Evolutionary conservation across 23 tunicate species (phyloP), one percentile per base, ranked within the genome.

Genomic region (Trididemnum miniatum): DNA sequence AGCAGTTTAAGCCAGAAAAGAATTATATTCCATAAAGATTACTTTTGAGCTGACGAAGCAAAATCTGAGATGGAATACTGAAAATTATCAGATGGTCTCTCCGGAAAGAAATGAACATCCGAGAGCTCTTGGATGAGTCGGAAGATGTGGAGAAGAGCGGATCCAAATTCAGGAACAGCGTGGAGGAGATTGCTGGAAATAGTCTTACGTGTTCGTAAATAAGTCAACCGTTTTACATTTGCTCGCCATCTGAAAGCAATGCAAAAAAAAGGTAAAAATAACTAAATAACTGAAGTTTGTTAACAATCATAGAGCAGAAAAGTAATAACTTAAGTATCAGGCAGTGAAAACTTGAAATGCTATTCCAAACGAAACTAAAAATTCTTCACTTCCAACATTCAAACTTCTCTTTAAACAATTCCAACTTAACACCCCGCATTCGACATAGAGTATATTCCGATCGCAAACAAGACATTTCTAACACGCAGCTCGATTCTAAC

Each of bases 91-190:
- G 79, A 18, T 0, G 87, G 84, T 57, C 71, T 80, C 2, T 35
- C 91, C 25, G 98, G 93, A 22, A 93, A 76, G 24, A 93, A 59
- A 51, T 66, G 40, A 0, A 93, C 44, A 49, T 88, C 87, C 1
- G 79, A 44, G 0, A 93, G 72, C 87, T 93, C 98, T 4, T 84
- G 81, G 38, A 88, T 76, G 0, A 93, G 67, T 0, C 87, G 87
- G 35, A 88, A 88, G 28, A 93, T 88, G 38, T 88, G 98, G 22
- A 81, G 83, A n/a, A 88, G 32, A 35, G 98, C 89, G 7, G 89
- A 74, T 9, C 92, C 91, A 76, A 88, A 93, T 24, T 81, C 89
- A 18, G 93, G 98, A 2, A 84, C 80, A 24, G 92, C 85, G 65
- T 72, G 86, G 31, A 93, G 80, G 23, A 93, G 80, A 26, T 63